These are phyloP conservation scores for Drosophila obscura DNA, from an alignment of 1,140 invertebrate species.

Conservation along the genomic window DNA sequence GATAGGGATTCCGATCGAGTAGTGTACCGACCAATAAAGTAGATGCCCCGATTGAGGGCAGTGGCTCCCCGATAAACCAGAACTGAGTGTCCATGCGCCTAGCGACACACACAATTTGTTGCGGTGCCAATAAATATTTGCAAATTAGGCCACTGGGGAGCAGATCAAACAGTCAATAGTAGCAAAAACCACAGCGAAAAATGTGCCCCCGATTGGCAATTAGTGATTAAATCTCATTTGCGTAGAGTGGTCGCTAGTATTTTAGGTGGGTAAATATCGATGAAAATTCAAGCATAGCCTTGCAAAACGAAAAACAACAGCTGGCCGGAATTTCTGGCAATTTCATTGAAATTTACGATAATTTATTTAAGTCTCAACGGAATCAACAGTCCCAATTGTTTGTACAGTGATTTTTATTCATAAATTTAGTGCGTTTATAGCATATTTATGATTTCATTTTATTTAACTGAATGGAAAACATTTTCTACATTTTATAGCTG, in stretches of 20 bases:
- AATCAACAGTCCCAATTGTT: no score
- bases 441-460: no score
- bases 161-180: conserved; percentile 8
- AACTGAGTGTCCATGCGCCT: no score
- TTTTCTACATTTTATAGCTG: no score
- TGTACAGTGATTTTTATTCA: no score
- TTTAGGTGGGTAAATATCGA: conserved; percentile 26
- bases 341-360: not conserved
- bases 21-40: no score
- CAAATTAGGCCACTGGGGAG: conserved; percentile 74
- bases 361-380: no score
- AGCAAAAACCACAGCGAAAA: not conserved
- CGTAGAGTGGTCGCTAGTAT: conserved; percentile 32
- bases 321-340: not conserved
- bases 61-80: no score
- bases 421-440: no score
- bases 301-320: not conserved
- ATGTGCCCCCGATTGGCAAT: conserved; percentile 21
- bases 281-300: not conserved
- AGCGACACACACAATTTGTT: conserved; percentile 20
- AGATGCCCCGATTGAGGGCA: no score
- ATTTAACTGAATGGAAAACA: no score
- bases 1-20: not conserved
- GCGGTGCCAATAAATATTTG: conserved; percentile 68
- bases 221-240: conserved; percentile 46